These are phyloP conservation scores for Paracyclopina nana DNA, from an alignment of 1,140 invertebrate species.

Conservation along the genomic window DNA sequence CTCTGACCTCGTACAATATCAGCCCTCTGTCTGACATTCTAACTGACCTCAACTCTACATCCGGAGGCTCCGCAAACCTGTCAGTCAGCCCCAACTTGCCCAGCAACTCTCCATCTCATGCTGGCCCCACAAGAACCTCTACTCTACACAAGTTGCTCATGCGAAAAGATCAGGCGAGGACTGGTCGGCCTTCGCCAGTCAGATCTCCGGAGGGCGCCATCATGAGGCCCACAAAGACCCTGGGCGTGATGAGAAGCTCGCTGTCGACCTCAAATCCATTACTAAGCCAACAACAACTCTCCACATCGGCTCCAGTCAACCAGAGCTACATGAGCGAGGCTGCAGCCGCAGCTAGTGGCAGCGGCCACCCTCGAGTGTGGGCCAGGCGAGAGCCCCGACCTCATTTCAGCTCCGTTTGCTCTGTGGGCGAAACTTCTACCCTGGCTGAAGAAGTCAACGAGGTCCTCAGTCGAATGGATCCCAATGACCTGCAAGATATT, in stretches of 20 bases:
- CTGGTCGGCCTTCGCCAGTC: not conserved
- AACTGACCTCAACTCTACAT: not conserved
- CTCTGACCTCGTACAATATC: not conserved
- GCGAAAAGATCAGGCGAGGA: not conserved
- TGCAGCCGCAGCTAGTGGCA: too few relatives aligned
- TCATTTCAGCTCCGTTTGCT: constrained; percentile 15
- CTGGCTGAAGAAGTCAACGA: constrained; percentile 16
- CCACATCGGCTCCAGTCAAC: constrained; percentile 7
- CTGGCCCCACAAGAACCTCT: constrained; percentile 7
- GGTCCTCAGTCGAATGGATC: constrained; percentile 9
- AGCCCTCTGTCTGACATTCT: constrained; percentile 10
- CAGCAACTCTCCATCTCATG: constrained; percentile 2
- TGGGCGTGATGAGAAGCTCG: not conserved
- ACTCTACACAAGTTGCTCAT: constrained; percentile 1
- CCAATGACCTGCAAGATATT: constrained; percentile 7
- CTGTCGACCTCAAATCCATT: constrained; percentile 14
- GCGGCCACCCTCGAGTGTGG: too few relatives aligned
- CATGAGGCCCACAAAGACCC: not conserved
- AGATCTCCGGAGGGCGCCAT: constrained; percentile 3
- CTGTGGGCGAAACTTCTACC: constrained; percentile 7
- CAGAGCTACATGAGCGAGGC: not conserved
- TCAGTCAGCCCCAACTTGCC: not conserved
- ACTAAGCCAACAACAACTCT: constrained; percentile 11
- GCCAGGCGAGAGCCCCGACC: constrained; percentile 8
- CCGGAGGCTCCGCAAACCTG: not conserved